Percentiles rank a stretch among this genome's conserved stretches.
phyloP scores from a whole-genome alignment of 35 echinoderm and acorn worm genomes.

The Patiria miniata region DNA sequence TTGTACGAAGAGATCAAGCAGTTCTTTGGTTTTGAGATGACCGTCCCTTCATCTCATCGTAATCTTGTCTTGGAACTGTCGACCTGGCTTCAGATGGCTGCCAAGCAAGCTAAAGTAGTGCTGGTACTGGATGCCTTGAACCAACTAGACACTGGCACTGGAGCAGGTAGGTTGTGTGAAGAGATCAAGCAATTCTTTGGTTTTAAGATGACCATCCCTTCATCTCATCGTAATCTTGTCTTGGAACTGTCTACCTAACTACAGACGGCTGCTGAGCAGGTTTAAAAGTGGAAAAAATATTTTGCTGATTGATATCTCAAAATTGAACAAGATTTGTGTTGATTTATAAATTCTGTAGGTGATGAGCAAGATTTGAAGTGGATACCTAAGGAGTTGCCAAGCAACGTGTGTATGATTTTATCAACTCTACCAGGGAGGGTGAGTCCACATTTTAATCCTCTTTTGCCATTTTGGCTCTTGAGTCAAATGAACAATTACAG shows the following conservation, averaged over 20 bases:
- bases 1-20: slow-evolving; percentile 79
- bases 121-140: slow-evolving; percentile 90
- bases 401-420: slow-evolving; percentile 63
- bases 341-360: slow-evolving; percentile 14
- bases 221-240: slow-evolving; percentile 76
- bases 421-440: slow-evolving; percentile 85
- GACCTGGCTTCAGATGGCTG: slow-evolving; percentile 78
- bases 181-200: slow-evolving; percentile 65
- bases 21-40: slow-evolving; percentile 58
- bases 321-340: no score
- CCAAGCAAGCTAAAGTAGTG: slow-evolving; percentile 45
- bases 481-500: no score
- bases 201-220: slow-evolving; percentile 6
- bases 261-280: slow-evolving; percentile 43
- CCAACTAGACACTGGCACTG: slow-evolving; percentile 87
- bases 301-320: no score
- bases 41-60: slow-evolving; percentile 71
- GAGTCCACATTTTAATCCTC: neutral
- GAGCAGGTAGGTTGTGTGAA: slow-evolving; percentile 49
- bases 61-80: slow-evolving; percentile 82
- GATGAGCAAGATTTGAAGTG: slow-evolving; percentile 87
- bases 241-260: slow-evolving; percentile 86
- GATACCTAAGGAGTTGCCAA: slow-evolving; percentile 60
- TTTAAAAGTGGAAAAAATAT: neutral
- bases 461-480: no score